Evolutionary conservation across 2,113 vertebrate genomes (phyloP).

Genomic region (Lampris incognitus): DNA sequence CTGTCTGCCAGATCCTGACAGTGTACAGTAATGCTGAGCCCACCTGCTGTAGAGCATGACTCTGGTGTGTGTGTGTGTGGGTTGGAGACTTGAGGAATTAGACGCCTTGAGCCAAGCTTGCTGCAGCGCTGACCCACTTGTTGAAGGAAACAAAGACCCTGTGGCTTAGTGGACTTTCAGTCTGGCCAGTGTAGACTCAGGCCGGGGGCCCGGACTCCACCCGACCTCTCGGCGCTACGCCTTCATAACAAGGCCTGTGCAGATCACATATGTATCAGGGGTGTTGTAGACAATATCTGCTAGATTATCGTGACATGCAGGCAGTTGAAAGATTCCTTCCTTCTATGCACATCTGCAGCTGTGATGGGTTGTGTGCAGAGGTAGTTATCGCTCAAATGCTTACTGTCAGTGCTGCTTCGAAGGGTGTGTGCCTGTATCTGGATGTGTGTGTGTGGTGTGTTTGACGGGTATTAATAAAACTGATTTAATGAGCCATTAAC

Average conservation of each 20-base stretch:
- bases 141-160: slow-evolving; percentile 50
- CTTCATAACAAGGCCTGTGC: slow-evolving; percentile 36
- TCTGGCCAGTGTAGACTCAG: slow-evolving; percentile 21
- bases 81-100: slow-evolving; percentile 53
- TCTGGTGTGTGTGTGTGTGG: slow-evolving; percentile 52
- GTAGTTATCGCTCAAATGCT: slow-evolving; percentile 21
- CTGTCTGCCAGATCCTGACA: slow-evolving; percentile 31
- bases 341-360: slow-evolving; percentile 33
- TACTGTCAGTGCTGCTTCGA: slow-evolving; percentile 25
- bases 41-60: slow-evolving; percentile 63
- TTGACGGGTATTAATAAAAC: neutral
- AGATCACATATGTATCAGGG: slow-evolving; percentile 39
- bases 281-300: slow-evolving; percentile 36
- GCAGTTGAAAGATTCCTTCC: slow-evolving; percentile 31
- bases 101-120: slow-evolving; percentile 48
- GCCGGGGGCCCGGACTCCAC: neutral
- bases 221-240: slow-evolving; percentile 38
- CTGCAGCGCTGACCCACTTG: slow-evolving; percentile 50
- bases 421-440: neutral
- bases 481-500: neutral
- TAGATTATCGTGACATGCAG: neutral
- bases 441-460: neutral
- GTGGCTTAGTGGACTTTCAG: slow-evolving; percentile 32
- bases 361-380: slow-evolving; percentile 25
- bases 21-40: slow-evolving; percentile 40